Evolutionary conservation across 1,140 invertebrate genomes (phyloP).

Genomic region (Drosophila ercepeae): DNA sequence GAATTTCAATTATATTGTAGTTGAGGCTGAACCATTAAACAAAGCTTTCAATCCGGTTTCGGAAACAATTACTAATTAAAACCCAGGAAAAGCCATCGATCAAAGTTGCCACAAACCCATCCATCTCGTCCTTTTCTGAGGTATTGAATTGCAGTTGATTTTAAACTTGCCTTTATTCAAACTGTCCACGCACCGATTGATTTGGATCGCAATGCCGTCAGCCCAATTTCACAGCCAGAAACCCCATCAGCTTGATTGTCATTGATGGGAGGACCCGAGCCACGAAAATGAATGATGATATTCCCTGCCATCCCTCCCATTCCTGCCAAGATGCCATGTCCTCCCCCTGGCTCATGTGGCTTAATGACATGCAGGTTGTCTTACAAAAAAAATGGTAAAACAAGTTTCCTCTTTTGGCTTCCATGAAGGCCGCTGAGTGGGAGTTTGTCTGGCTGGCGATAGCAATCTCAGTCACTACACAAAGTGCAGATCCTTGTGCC

Average conservation of each 20-base stretch:
- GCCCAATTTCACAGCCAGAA: conserved; percentile 14
- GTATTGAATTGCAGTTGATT: conserved; percentile 27
- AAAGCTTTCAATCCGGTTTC: too few species aligned
- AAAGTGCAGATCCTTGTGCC: conserved; percentile 36
- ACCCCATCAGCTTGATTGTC: conserved; percentile 33
- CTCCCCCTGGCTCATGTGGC: conserved; percentile 8
- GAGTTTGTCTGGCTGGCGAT: conserved; percentile 18
- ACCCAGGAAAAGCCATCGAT: conserved; percentile 6
- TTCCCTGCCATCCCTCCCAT: conserved; percentile 11
- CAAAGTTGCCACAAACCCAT: conserved; percentile 6
- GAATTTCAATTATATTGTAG: too few species aligned
- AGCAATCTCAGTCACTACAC: conserved; percentile 55
- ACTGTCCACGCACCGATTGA: conserved; percentile 22
- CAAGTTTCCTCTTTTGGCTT: conserved; percentile 24
- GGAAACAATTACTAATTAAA: conserved; percentile 9
- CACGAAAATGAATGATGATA: conserved; percentile 69
- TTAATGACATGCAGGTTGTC: conserved; percentile 70
- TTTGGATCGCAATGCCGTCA: conserved; percentile 23
- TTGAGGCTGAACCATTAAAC: too few species aligned
- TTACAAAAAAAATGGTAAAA: conserved; percentile 18
- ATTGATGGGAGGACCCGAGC: conserved; percentile 24
- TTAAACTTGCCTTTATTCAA: conserved; percentile 23
- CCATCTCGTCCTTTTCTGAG: not conserved
- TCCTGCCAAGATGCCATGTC: not conserved
- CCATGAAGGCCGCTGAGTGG: not conserved